phyloP scores from a whole-genome alignment of 1,140 invertebrate species.

The Pentalonia nigronervosa region DNA sequence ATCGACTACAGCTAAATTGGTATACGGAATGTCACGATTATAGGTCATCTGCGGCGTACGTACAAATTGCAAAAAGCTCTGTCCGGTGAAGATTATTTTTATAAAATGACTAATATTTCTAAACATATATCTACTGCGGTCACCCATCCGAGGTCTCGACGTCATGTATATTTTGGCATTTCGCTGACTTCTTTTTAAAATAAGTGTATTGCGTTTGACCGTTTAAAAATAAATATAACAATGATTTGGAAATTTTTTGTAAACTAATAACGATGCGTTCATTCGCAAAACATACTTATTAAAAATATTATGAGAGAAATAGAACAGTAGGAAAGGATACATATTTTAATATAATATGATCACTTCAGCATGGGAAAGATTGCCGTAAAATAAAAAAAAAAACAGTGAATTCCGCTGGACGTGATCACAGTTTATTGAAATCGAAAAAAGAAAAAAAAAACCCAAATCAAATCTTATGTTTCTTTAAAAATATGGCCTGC shows the following conservation, averaged over 20 bases:
- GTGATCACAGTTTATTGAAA: too few relatives aligned
- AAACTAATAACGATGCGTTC: too few relatives aligned
- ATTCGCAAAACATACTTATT: too few relatives aligned
- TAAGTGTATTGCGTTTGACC: background rate
- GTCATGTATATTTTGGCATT: background rate
- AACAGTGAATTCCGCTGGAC: too few relatives aligned
- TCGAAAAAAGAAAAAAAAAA: too few relatives aligned
- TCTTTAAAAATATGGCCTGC: background rate
- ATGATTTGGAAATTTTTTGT: too few relatives aligned
- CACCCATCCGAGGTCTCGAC: background rate
- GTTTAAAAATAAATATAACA: background rate
- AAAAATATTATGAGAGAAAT: too few relatives aligned
- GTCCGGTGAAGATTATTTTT: background rate
- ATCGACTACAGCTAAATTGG: constrained; percentile 75
- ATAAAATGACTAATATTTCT: constrained; percentile 6
- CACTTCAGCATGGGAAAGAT: too few relatives aligned
- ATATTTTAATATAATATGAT: too few relatives aligned
- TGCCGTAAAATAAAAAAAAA: too few relatives aligned
- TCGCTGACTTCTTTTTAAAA: background rate
- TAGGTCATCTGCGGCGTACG: background rate
- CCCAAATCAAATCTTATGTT: too few relatives aligned
- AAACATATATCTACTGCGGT: background rate
- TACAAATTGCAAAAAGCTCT: background rate
- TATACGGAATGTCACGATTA: constrained; percentile 65
- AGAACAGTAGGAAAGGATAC: too few relatives aligned